phyloP scores from a whole-genome alignment of 1,140 invertebrate species.

The Penaeus chinensis region DNA sequence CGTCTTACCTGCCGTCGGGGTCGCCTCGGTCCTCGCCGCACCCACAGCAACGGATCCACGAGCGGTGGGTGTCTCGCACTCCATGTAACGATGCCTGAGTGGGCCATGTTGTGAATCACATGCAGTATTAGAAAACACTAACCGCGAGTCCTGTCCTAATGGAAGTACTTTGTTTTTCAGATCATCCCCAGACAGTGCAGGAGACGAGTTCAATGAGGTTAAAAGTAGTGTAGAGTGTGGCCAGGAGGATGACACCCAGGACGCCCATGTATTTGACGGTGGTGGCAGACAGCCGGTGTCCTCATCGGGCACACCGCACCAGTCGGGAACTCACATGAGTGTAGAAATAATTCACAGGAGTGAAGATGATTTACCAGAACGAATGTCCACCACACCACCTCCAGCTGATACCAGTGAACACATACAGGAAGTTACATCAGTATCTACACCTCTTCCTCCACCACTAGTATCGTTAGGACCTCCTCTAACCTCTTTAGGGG shows the following conservation, averaged over 20 bases:
- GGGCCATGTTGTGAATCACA: background rate
- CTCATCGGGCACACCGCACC: constrained; percentile 39
- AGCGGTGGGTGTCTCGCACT: constrained; percentile 29
- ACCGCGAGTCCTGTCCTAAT: background rate
- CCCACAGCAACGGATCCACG: constrained; percentile 27
- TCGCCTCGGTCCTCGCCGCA: constrained; percentile 42
- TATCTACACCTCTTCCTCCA: constrained; percentile 35
- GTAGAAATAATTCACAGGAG: constrained; percentile 19
- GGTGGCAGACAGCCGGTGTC: constrained; percentile 59
- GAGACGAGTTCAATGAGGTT: constrained; percentile 57
- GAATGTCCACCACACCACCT: constrained; percentile 59
- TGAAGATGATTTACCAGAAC: constrained; percentile 42
- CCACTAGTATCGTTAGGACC: constrained; percentile 37
- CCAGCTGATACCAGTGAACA: constrained; percentile 58
- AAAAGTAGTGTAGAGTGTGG: constrained; percentile 49
- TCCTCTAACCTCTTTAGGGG: constrained; percentile 15
- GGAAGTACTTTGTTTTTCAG: constrained; percentile 27
- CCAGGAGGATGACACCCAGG: constrained; percentile 46
- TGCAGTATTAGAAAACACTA: background rate
- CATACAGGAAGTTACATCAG: constrained; percentile 39
- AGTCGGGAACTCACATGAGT: constrained; percentile 13
- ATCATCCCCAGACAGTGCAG: constrained; percentile 62
- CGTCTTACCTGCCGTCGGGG: constrained; percentile 50
- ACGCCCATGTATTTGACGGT: constrained; percentile 61
- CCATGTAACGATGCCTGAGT: background rate